A percentile compares a stretch with the other conserved stretches of the same genome.
Evolutionary conservation across 2,797 vertebrate genomes (phyloP).

Genomic region (Sternotherus odoratus): DNA sequence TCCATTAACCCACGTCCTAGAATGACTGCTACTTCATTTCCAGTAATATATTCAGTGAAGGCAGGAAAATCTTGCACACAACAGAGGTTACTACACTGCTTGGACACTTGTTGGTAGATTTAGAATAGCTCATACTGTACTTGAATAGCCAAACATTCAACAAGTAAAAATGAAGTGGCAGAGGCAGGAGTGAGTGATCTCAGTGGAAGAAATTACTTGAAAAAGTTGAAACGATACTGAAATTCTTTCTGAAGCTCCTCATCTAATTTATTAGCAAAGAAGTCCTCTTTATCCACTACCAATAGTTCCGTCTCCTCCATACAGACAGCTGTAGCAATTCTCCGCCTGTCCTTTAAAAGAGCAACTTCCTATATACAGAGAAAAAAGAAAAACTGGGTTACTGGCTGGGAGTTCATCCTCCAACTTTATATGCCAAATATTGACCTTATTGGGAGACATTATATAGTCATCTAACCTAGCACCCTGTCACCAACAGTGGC

Average conservation of each 20-base stretch:
- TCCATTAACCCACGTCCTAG: neutral
- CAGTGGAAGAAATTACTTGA: slow-evolving; percentile 64
- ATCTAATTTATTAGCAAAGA: slow-evolving; percentile 71
- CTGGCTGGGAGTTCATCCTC: neutral
- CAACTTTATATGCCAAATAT: neutral
- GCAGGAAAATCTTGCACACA: neutral
- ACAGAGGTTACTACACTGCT: neutral
- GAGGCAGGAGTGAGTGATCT: neutral
- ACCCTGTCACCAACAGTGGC: neutral
- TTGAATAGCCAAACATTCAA: neutral
- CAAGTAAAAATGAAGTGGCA: neutral
- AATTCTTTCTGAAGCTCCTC: slow-evolving; percentile 75
- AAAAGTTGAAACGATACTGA: slow-evolving; percentile 60
- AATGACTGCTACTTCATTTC: neutral
- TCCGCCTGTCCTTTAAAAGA: slow-evolving; percentile 60
- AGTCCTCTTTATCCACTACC: slow-evolving; percentile 77
- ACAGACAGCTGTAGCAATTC: slow-evolving; percentile 72
- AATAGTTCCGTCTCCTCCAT: slow-evolving; percentile 80
- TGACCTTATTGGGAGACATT: neutral
- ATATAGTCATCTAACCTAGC: neutral
- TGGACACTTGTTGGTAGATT: neutral
- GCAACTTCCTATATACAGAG: slow-evolving; percentile 66
- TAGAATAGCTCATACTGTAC: neutral
- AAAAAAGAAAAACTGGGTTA: neutral
- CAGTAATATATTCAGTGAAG: neutral